Conservation (phyloP, 2,113 vertebrate species). For the Bostrychus sinensis region DNA sequence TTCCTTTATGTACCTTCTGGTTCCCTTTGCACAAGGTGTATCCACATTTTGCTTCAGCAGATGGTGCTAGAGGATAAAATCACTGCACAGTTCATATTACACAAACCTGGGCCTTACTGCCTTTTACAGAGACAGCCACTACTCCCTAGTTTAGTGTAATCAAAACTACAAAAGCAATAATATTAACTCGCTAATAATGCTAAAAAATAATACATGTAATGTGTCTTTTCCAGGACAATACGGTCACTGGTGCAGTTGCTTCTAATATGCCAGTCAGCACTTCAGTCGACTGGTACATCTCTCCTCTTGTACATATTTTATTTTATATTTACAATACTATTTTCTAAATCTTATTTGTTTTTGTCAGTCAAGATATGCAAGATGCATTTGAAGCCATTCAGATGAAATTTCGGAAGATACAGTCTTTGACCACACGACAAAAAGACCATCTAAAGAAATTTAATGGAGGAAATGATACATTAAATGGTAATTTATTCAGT, state of each 20-base stretch:
- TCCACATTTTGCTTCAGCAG: conserved; percentile 70
- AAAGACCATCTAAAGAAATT: conserved; percentile 92
- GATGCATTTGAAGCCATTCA: conserved; percentile 88
- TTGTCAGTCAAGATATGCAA: conserved; percentile 86
- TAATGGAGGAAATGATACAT: conserved; percentile 83
- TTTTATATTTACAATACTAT: conserved; percentile 6
- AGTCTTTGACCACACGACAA: conserved; percentile 87
- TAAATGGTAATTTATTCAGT: conserved; percentile 82
- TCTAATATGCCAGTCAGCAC: conserved; percentile 49
- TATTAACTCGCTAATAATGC: conserved; percentile 23
- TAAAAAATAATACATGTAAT: conserved; percentile 25
- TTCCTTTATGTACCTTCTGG: neutral
- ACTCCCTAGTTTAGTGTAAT: conserved; percentile 11
- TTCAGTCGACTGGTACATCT: conserved; percentile 72
- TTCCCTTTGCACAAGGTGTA: conserved; percentile 22
- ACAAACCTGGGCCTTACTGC: conserved; percentile 17
- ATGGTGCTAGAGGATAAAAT: conserved; percentile 81
- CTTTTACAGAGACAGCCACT: conserved; percentile 7
- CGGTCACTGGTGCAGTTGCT: conserved; percentile 50
- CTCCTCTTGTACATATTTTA: conserved; percentile 7
- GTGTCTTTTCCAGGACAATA: conserved; percentile 64
- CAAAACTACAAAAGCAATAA: conserved; percentile 22
- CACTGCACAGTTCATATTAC: conserved; percentile 3
- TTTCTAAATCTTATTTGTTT: conserved; percentile 30
- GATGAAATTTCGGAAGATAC: conserved; percentile 92